Percentiles rank a stretch among this genome's conserved stretches.
Evolutionary conservation across 2,888 invertebrate genomes (phyloP).

Genomic region (Mellilla xanthometata): DNA sequence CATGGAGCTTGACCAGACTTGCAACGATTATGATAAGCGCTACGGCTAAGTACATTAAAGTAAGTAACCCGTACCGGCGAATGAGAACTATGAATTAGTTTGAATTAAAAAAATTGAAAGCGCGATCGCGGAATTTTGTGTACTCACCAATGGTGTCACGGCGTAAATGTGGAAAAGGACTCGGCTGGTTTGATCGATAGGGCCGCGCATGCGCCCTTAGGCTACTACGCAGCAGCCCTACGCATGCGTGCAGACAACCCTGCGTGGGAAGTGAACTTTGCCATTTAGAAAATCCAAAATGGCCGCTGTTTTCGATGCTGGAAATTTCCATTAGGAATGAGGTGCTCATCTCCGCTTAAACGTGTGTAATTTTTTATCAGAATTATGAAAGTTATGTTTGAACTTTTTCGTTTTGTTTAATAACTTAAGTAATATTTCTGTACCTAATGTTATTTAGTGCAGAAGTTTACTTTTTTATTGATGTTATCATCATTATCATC

Average conservation of each 20-base stretch:
- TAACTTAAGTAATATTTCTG: no score
- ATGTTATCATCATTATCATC: no score
- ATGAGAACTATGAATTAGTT: conserved; percentile 3
- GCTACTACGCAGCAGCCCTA: conserved; percentile 41
- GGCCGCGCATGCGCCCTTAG: conserved; percentile 55
- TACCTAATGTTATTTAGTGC: no score
- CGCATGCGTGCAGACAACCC: conserved; percentile 7
- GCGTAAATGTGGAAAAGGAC: conserved; percentile 51
- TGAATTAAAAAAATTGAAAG: conserved; percentile 15
- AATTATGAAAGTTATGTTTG: no score
- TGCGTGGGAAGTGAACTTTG: conserved; percentile 17
- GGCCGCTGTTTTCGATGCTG: conserved; percentile 8
- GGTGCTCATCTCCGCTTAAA: not conserved
- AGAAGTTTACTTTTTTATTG: no score
- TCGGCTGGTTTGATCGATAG: conserved; percentile 49
- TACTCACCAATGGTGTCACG: conserved; percentile 67
- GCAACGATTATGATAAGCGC: conserved; percentile 75
- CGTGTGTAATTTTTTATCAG: no score
- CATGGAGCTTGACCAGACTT: conserved; percentile 74
- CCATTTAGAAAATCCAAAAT: conserved; percentile 11
- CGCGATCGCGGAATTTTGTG: conserved; percentile 51
- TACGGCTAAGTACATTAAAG: conserved; percentile 73
- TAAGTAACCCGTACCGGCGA: conserved; percentile 31
- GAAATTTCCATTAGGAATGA: conserved; percentile 14
- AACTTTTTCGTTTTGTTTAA: no score